phyloP scores from a whole-genome alignment of 2,888 invertebrate species.

The Diaphora mendica region DNA sequence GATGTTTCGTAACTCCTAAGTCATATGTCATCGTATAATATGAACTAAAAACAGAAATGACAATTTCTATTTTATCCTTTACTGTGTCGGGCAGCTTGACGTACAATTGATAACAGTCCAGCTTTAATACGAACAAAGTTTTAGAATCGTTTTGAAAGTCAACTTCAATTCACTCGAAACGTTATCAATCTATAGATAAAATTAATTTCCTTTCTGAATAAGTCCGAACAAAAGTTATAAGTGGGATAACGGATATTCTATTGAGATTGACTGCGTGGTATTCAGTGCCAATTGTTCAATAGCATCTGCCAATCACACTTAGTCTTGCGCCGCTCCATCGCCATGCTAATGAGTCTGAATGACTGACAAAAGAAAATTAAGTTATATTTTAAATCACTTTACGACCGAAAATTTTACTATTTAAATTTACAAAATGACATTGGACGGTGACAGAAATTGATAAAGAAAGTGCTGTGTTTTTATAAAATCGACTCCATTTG shows the following conservation, averaged over 20 bases:
- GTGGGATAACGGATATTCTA: slow-evolving; percentile 29
- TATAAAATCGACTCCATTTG: neutral
- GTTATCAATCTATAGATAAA: slow-evolving; percentile 12
- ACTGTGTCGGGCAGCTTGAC: neutral
- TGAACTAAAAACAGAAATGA: neutral
- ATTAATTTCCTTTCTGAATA: slow-evolving; percentile 3
- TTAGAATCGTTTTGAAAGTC: neutral
- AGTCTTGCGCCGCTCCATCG: slow-evolving; percentile 16
- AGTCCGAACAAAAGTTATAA: slow-evolving; percentile 12
- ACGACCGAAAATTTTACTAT: slow-evolving; percentile 1
- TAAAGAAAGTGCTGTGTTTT: neutral
- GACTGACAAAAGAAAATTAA: slow-evolving; percentile 34
- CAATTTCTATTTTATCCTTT: neutral
- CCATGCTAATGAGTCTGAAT: slow-evolving; percentile 36
- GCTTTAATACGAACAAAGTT: neutral
- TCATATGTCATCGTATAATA: neutral
- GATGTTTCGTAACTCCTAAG: neutral
- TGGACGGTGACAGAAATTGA: neutral
- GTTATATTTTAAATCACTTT: slow-evolving; percentile 23
- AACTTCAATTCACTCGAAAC: slow-evolving; percentile 3
- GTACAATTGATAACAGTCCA: neutral
- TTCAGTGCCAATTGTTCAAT: slow-evolving; percentile 46
- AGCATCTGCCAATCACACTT: slow-evolving; percentile 44
- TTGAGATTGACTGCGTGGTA: slow-evolving; percentile 45
- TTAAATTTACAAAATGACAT: neutral